Conservation (phyloP, 1,140 invertebrate genomes). For the Ladona fulva region DNA sequence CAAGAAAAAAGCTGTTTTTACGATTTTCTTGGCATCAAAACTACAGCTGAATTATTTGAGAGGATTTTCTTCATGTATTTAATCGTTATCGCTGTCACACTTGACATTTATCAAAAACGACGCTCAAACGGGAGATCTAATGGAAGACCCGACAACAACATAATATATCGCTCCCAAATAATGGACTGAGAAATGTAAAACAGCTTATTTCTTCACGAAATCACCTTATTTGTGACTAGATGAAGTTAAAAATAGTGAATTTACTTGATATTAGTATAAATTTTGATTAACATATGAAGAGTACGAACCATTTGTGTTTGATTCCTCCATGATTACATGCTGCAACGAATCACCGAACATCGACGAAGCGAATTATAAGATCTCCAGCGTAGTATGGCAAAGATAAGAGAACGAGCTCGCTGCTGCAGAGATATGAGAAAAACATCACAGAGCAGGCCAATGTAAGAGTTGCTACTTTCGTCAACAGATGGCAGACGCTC, state of each 20-base stretch:
- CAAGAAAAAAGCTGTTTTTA: no score
- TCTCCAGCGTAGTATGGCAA: no score
- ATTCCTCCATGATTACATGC: slow-evolving; percentile 9
- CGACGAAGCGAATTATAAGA: no score
- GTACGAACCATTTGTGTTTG: slow-evolving; percentile 9
- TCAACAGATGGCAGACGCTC: no score
- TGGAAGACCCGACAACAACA: not conserved
- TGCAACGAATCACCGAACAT: slow-evolving; percentile 1
- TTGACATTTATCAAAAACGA: not conserved
- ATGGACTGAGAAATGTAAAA: not conserved
- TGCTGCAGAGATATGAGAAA: no score
- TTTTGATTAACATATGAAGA: not conserved
- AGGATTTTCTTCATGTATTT: no score
- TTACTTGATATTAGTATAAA: not conserved
- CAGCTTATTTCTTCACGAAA: not conserved
- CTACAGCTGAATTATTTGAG: no score
- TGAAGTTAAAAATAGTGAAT: not conserved
- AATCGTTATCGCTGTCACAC: no score
- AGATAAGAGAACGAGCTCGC: no score
- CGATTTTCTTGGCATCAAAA: no score
- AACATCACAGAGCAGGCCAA: no score
- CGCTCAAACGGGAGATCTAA: not conserved
- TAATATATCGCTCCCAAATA: not conserved
- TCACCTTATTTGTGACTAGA: not conserved
- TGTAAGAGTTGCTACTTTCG: no score